Base-by-base conservation (phyloP, 23 tunicate species). In the Styela clava region DNA sequence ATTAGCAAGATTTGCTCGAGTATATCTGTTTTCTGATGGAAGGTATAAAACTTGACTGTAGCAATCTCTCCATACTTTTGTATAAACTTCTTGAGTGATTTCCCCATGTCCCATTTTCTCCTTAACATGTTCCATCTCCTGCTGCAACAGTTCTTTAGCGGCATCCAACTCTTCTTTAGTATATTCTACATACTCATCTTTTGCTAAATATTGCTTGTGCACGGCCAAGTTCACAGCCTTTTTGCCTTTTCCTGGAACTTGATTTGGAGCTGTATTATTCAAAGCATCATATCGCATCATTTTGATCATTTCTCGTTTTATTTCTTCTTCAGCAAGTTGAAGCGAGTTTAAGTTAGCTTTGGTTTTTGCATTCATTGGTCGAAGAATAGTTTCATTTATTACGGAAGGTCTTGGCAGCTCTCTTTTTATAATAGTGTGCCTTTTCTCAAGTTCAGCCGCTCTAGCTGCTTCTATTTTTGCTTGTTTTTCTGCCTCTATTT, bases 281-380 rank as follows among this genome's bases (percentile, higher is more conserved):
- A 96, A 30, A 12, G 97, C 99, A 71, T 96, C 99, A 52, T 96
- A 92, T 83, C 82, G 86, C 67, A 91, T 74, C 99, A 96, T 96
- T 24, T 83, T 85, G 67, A 96, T 80, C 99, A 96, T 96, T 78
- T 96, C 99, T 44, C 81, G 74, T 71, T 96, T 96, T 24, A 96
- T 96, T 37, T 83, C 65, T 78, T 96, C 99, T 73, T 96, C 99
- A 9, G 99, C 99, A 19, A 62, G 69, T 74, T 96, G 99, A 28
- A 91, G 26, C 32, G 84, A 89, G 27, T 83, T 83, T 34, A 96
- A 69, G 24, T 87, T 83, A 3, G 79, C 86, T 1, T 37, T 63
- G 0, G 90, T 35, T 28, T 78, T 52, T 12, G 87, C 32, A 5
- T 82, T 61, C 62, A 76, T 35, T n/a, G 80, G 78, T 23, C 99